These are phyloP conservation scores for Pelusios castaneus DNA, from an alignment of 2,113 vertebrate species.

Conservation along the genomic window DNA sequence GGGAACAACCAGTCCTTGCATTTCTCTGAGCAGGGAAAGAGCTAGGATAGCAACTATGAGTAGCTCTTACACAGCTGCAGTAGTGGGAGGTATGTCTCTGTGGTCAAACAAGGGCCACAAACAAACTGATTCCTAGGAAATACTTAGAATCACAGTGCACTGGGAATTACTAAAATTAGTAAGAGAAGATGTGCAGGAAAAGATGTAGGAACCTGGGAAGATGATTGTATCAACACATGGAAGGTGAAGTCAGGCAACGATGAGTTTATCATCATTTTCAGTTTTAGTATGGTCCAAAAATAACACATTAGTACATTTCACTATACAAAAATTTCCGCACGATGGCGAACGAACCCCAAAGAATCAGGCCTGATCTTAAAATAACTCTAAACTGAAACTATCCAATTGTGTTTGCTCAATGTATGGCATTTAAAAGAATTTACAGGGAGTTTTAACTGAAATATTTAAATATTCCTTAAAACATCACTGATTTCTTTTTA, in stretches of 20 bases:
- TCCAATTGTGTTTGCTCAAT: background rate
- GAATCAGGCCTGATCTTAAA: background rate
- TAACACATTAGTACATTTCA: background rate
- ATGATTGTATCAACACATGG: background rate
- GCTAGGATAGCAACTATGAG: background rate
- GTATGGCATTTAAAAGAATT: background rate
- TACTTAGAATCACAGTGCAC: background rate
- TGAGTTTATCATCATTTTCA: background rate
- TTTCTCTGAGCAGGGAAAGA: background rate
- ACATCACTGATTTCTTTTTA: background rate
- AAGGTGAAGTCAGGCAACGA: background rate
- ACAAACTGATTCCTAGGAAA: background rate
- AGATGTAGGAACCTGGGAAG: background rate
- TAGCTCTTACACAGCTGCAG: background rate
- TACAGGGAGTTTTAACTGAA: background rate
- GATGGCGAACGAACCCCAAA: background rate
- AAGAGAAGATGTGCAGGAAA: background rate
- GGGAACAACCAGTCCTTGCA: background rate
- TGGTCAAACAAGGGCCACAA: background rate
- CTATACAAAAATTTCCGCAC: background rate
- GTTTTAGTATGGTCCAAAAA: no score
- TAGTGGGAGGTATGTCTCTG: background rate
- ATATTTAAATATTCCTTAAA: background rate
- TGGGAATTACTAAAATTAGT: background rate
- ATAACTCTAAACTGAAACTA: background rate